Conservation (phyloP, 2,113 vertebrate genomes). For the Corythaixoides concolor region DNA sequence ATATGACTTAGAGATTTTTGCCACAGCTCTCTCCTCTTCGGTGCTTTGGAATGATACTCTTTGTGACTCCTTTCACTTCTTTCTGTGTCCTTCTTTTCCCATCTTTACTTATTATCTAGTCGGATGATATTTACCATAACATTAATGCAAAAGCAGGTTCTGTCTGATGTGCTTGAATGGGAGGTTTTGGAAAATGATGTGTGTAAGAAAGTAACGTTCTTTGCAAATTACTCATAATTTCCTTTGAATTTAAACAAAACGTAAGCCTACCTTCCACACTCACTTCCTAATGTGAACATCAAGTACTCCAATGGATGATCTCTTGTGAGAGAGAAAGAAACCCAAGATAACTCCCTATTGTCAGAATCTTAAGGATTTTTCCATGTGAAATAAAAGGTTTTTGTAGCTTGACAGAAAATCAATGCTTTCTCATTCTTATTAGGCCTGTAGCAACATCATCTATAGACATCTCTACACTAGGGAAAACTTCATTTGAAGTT, state of each 20-base stretch:
- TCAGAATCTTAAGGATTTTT: not conserved
- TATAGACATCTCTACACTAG: not conserved
- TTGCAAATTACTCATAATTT: not conserved
- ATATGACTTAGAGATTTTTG: not conserved
- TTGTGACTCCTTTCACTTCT: not conserved
- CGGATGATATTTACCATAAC: not conserved
- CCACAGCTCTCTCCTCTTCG: not conserved
- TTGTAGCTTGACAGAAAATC: slow-evolving; percentile 43
- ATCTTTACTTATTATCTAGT: not conserved
- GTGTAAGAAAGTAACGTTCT: not conserved
- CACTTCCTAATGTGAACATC: not conserved
- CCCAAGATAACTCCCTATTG: not conserved
- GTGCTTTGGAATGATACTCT: not conserved
- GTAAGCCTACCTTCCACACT: not conserved
- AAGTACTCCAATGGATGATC: not conserved
- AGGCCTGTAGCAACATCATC: not conserved
- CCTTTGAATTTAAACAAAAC: not conserved
- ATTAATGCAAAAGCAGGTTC: not conserved
- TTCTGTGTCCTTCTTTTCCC: not conserved
- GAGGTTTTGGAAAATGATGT: not conserved
- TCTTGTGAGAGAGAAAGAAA: not conserved
- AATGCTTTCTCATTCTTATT: slow-evolving; percentile 27
- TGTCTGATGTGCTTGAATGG: not conserved
- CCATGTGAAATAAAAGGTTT: not conserved
- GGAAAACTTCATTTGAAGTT: not conserved